Evolutionary conservation across 2,113 vertebrate genomes (phyloP).

Genomic region (Fregetta grallaria): DNA sequence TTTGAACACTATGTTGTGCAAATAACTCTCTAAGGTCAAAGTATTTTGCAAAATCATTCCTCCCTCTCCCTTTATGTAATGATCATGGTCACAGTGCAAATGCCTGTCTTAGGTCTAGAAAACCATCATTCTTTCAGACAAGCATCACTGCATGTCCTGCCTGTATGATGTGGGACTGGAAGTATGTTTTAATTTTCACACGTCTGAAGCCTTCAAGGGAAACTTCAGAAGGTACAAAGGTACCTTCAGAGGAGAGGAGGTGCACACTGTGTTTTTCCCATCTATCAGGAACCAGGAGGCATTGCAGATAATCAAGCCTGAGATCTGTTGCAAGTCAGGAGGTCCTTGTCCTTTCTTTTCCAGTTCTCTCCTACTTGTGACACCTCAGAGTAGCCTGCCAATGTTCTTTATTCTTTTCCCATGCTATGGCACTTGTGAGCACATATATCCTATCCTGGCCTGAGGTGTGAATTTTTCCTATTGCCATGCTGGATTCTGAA

Average conservation of each 20-base stretch:
- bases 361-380: not conserved
- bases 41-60: conserved; percentile 2
- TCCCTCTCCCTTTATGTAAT: not conserved
- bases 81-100: not conserved
- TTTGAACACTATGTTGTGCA: not conserved
- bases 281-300: not conserved
- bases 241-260: not conserved
- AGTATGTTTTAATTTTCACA: not conserved
- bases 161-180: not conserved
- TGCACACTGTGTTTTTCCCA: not conserved
- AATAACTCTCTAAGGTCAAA: not conserved
- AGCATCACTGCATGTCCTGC: not conserved
- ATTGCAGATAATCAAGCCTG: not conserved
- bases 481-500: not conserved
- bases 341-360: not conserved
- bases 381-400: not conserved
- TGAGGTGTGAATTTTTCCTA: not conserved
- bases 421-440: not conserved
- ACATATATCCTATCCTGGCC: not conserved
- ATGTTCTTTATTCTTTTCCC: not conserved
- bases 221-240: not conserved
- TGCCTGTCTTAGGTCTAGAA: not conserved
- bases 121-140: not conserved
- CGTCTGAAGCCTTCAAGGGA: not conserved
- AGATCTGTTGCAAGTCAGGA: not conserved